phyloP scores from a whole-genome alignment of 2,888 invertebrate genomes.

The Graphium colonna region DNA sequence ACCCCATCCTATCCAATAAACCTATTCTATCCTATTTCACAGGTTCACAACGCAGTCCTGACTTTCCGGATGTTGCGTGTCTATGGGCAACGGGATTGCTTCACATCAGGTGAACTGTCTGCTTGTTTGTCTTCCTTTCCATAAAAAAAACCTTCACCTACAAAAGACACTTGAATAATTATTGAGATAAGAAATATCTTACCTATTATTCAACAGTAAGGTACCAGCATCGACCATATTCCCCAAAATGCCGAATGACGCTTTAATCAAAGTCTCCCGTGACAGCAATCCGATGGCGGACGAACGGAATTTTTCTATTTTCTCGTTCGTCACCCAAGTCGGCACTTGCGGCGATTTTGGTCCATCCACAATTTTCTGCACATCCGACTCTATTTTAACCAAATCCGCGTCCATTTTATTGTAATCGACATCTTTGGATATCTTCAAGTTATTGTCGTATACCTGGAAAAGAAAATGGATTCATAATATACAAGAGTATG shows the following conservation, averaged over 20 bases:
- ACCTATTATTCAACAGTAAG: conserved; percentile 66
- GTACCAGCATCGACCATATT: conserved; percentile 67
- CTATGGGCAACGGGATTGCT: no score
- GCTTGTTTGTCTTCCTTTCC: no score
- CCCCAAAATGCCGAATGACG: conserved; percentile 54
- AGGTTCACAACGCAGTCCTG: no score
- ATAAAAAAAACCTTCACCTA: no score
- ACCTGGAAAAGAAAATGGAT: conserved; percentile 42
- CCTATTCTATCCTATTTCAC: no score
- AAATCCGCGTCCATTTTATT: conserved; percentile 42
- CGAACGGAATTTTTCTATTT: conserved; percentile 38
- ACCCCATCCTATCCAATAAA: no score
- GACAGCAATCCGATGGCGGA: conserved; percentile 46
- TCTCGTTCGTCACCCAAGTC: conserved; percentile 57
- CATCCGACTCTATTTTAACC: conserved; percentile 37
- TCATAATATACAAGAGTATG: background rate
- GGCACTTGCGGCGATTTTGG: conserved; percentile 51
- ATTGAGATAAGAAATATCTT: conserved; percentile 19
- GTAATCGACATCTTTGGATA: conserved; percentile 54
- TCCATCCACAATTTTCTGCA: conserved; percentile 42
- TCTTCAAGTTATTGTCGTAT: conserved; percentile 45
- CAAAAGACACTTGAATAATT: background rate
- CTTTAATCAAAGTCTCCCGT: conserved; percentile 54
- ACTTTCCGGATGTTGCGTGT: no score
- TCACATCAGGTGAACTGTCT: no score